Percentiles rank a stretch among this genome's conserved stretches.
Evolutionary conservation across 2,797 vertebrate genomes (phyloP).

Genomic region (Nyctalus aviator): DNA sequence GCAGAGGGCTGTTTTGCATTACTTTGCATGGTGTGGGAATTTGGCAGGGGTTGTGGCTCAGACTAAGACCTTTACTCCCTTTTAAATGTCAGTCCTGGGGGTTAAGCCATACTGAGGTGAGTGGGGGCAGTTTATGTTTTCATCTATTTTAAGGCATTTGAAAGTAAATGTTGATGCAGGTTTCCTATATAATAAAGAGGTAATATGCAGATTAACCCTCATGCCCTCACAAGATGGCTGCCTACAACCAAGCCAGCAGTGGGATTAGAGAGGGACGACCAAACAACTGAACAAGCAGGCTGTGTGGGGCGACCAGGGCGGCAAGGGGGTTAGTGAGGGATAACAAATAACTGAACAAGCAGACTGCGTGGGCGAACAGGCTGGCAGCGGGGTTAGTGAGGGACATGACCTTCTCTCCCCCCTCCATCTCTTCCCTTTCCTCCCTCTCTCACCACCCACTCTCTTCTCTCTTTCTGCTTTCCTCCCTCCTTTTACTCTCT

Average conservation of each 20-base stretch:
- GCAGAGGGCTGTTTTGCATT: neutral
- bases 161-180: neutral
- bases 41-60: neutral
- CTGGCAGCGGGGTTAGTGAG: too few relatives aligned
- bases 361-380: too few relatives aligned
- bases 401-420: too few relatives aligned
- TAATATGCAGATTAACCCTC: too few relatives aligned
- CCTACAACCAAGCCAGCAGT: too few relatives aligned
- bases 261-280: too few relatives aligned
- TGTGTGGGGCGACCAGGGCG: too few relatives aligned
- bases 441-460: neutral
- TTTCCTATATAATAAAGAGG: neutral
- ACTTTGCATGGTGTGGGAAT: neutral
- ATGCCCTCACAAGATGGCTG: too few relatives aligned
- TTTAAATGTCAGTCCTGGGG: neutral
- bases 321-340: too few relatives aligned
- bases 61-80: neutral
- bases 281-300: too few relatives aligned
- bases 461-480: neutral
- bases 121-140: neutral
- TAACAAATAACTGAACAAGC: too few relatives aligned
- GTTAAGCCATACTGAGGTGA: neutral
- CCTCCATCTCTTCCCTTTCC: neutral
- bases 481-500: neutral
- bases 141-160: slow-evolving; percentile 22